phyloP scores from a whole-genome alignment of 2,888 invertebrate species.

The Cistogaster globosa region DNA sequence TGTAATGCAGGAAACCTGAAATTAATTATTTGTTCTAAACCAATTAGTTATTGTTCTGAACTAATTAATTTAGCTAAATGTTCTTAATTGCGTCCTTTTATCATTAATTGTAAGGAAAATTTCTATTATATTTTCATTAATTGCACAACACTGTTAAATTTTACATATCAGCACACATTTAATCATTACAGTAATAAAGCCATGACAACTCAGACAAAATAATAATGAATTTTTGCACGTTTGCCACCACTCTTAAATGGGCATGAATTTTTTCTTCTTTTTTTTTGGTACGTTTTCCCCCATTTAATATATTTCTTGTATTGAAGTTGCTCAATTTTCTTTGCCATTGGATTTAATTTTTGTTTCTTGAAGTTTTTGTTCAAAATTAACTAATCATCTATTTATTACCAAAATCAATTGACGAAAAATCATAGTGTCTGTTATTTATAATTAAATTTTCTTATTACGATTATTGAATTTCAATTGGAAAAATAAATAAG shows the following conservation, averaged over 20 bases:
- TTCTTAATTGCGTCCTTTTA: no score
- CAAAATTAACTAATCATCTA: slow-evolving; percentile 41
- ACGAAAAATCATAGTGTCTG: slow-evolving; percentile 30
- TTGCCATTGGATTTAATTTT: background rate
- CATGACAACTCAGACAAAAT: slow-evolving; percentile 59
- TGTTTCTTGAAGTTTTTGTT: background rate
- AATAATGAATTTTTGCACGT: slow-evolving; percentile 57
- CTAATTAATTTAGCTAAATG: no score
- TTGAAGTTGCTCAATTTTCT: slow-evolving; percentile 26
- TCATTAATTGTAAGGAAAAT: no score
- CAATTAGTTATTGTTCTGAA: no score
- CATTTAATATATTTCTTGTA: background rate
- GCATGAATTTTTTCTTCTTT: background rate
- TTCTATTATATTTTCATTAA: no score
- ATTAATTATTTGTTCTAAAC: no score
- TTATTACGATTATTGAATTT: slow-evolving; percentile 35
- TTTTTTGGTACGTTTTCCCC: background rate
- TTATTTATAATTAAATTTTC: slow-evolving; percentile 50
- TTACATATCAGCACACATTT: slow-evolving; percentile 13
- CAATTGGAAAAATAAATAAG: slow-evolving; percentile 22
- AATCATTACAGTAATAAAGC: slow-evolving; percentile 50
- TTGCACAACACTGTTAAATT: slow-evolving; percentile 5
- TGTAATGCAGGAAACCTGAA: no score
- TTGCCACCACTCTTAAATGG: slow-evolving; percentile 39
- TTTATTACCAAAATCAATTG: slow-evolving; percentile 31